Conservation (phyloP, 2,888 invertebrate species). For the Pterostichus niger region DNA sequence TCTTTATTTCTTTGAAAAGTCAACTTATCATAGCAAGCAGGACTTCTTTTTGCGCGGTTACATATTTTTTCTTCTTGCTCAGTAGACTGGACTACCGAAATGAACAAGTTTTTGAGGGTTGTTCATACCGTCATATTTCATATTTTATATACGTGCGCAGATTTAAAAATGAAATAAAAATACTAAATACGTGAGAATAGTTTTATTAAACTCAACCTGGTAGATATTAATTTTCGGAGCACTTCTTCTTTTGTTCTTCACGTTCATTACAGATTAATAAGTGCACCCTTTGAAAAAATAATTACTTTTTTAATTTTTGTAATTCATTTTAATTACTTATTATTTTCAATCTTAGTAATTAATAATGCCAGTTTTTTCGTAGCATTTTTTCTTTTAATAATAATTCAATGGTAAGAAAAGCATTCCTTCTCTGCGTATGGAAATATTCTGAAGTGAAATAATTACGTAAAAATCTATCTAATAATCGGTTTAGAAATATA, state of each 20-base stretch:
- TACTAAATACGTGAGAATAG: conserved; percentile 14
- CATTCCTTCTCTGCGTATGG: too few species aligned
- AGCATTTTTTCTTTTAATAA: too few species aligned
- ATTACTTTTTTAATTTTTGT: not conserved
- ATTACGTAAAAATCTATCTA: too few species aligned
- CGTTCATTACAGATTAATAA: too few species aligned
- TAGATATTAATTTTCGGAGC: not conserved
- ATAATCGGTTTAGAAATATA: too few species aligned
- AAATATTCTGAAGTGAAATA: too few species aligned
- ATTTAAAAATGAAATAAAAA: conserved; percentile 36
- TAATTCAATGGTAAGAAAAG: too few species aligned
- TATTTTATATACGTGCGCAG: conserved; percentile 9
- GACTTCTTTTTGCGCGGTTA: conserved; percentile 37
- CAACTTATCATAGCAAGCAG: conserved; percentile 41
- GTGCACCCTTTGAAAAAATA: too few species aligned
- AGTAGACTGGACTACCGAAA: conserved; percentile 20
- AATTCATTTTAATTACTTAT: not conserved
- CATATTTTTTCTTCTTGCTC: conserved; percentile 30
- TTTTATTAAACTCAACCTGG: not conserved
- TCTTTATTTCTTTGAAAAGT: conserved; percentile 42
- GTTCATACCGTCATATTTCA: conserved; percentile 28
- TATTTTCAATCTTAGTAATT: not conserved
- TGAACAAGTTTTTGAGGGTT: conserved; percentile 42
- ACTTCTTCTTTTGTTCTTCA: too few species aligned
- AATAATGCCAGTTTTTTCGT: not conserved